Evolutionary conservation across 2,797 vertebrate species (phyloP).

Genomic region (Garrulus glandarius): DNA sequence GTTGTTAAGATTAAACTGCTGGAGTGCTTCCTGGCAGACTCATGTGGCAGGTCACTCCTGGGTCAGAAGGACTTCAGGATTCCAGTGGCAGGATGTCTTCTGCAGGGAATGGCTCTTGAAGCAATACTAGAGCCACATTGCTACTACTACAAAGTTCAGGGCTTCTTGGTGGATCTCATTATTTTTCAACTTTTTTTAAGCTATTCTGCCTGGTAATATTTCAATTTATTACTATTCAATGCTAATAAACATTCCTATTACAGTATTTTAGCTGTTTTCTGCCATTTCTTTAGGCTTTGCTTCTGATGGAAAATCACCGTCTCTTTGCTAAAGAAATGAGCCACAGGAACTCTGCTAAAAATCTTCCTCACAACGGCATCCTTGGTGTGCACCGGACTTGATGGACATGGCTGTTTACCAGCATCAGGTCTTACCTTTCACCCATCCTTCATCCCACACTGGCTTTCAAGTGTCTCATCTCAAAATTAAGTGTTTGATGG

Average conservation of each 20-base stretch:
- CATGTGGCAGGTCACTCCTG: neutral
- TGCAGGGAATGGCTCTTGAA: neutral
- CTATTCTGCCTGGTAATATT: neutral
- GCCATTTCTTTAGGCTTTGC: neutral
- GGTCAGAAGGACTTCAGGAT: neutral
- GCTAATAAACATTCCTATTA: neutral
- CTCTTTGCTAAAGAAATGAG: neutral
- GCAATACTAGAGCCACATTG: neutral
- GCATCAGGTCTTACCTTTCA: neutral
- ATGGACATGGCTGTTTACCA: neutral
- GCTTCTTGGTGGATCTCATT: neutral
- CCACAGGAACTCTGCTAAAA: neutral
- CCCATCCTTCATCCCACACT: neutral
- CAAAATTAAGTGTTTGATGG: neutral
- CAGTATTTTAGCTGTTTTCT: neutral
- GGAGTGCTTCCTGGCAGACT: neutral
- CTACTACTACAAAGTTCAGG: neutral
- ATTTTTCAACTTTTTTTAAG: rapidly evolving
- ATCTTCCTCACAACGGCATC: rapidly evolving
- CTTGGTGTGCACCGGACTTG: rapidly evolving
- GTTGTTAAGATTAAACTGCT: neutral
- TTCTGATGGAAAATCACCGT: neutral
- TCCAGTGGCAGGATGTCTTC: neutral
- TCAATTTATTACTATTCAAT: neutral
- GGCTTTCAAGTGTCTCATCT: neutral